Evolutionary conservation across 2,113 vertebrate genomes (phyloP), one percentile per base, ranked within the genome.

Genomic region (Sakesphorus luctuosus): DNA sequence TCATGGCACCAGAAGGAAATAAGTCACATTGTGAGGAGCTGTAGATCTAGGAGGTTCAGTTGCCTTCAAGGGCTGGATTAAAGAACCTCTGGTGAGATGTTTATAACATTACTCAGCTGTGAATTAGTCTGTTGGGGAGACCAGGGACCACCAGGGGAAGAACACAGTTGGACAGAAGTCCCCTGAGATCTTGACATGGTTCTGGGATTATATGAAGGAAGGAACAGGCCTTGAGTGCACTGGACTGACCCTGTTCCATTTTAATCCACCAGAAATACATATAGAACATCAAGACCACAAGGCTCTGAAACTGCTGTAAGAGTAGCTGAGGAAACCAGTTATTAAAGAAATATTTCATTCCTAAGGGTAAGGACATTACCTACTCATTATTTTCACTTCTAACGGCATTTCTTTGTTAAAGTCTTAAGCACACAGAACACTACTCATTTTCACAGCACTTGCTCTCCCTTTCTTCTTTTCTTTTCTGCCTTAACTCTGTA

Each of bases 291-390:
- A 72, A 78, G 87, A 73, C 46, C 43, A 56, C 52, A 59, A n/a
- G 26, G 5, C 11, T 82, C 66, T 76, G 36, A 91, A 94, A 73
- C 15, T 77, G 35, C 47, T 62, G 11, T 46, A 93, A 67, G 61
- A 85, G 28, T 62, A 73, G 59, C 11, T 53, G 67, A 85, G 44
- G 68, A 87, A 94, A 93, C 55, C 2, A 18, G 33, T 89, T 93
- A 88, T 86, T 90, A 90, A 79, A 88, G 24, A 43, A 83, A 84
- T 95, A 88, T 84, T 91, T 96, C 47, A 68, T 59, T 86, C 33
- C 72, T n/a, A n/a, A 49, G 87, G 18, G 15, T 77, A 55, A 86
- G 35, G 72, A 67, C 59, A 40, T 83, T 74, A 29, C 65, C 63
- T 88, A 36, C 19, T 74, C 47, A 46, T 79, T 93, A 69, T 95